These are phyloP conservation scores for Leptopilina drosophilae DNA, from an alignment of 2,888 invertebrate species.

Conservation along the genomic window DNA sequence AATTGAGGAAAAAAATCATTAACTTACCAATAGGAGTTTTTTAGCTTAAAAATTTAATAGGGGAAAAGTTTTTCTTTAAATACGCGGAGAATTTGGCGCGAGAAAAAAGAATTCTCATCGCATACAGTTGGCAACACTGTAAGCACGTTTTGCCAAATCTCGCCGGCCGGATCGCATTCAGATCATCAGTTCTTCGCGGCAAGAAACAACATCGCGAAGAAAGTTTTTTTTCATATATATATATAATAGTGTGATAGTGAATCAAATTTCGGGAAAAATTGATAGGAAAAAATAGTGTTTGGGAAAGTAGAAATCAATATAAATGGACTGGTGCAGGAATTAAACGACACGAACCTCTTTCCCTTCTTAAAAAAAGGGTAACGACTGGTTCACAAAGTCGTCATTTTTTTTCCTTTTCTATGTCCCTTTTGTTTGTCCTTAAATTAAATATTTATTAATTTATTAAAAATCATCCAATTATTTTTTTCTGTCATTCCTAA, in stretches of 20 bases:
- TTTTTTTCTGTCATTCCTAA: not conserved
- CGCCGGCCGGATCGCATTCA: conserved; percentile 19
- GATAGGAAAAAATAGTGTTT: not conserved
- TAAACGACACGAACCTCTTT: conserved; percentile 1
- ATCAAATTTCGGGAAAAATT: not conserved
- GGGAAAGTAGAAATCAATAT: not conserved
- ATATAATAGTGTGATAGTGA: not conserved
- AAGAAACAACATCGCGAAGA: conserved; percentile 11
- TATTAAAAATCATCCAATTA: conserved; percentile 9
- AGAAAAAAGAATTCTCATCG: not conserved
- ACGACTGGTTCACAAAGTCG: conserved; percentile 13
- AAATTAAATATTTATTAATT: conserved; percentile 45
- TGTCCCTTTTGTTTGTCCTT: conserved; percentile 35
- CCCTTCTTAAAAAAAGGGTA: conserved; percentile 5
- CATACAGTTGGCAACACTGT: conserved; percentile 25
- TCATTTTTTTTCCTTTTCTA: conserved; percentile 30
- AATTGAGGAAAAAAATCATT: not conserved
- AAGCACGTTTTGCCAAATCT: conserved; percentile 3
- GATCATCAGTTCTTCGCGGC: conserved; percentile 36
- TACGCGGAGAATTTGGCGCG: not conserved
- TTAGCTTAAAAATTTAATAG: not conserved
- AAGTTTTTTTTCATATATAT: not conserved
- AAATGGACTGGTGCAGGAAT: conserved; percentile 30
- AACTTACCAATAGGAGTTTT: not conserved
- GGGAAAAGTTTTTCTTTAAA: not conserved